These are phyloP conservation scores for Mnemiopsis leidyi DNA, from an alignment of 37 sponge, comb jelly and placozoan genomes.

Conservation along the genomic window DNA sequence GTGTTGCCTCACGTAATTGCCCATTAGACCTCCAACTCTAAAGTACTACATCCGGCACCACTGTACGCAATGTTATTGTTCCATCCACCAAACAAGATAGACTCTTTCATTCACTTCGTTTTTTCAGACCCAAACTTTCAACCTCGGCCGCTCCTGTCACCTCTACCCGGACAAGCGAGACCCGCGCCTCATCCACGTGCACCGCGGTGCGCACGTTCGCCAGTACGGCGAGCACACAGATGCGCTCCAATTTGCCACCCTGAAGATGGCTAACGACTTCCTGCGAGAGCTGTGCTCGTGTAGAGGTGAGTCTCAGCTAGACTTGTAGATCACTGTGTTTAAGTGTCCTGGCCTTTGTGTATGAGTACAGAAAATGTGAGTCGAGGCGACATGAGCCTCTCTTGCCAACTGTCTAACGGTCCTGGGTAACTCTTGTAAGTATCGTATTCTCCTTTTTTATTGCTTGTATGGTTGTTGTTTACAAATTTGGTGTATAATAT, in stretches of 20 bases:
- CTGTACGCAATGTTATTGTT: neutral
- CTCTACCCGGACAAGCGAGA: conserved; percentile 51
- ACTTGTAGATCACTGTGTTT: too few species aligned
- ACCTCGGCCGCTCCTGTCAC: conserved; percentile 9
- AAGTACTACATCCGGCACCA: neutral
- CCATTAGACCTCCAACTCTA: neutral
- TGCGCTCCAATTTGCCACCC: conserved; percentile 14
- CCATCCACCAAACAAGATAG: neutral
- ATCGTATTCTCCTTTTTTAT: too few species aligned
- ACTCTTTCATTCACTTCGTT: neutral
- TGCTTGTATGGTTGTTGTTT: too few species aligned
- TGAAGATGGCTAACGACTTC: conserved; percentile 39
- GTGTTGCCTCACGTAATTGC: neutral
- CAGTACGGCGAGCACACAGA: neutral
- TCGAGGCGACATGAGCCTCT: too few species aligned
- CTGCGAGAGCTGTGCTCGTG: conserved; percentile 1
- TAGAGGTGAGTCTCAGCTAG: neutral
- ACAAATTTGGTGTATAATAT: too few species aligned
- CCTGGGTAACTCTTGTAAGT: too few species aligned
- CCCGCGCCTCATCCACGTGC: conserved; percentile 31
- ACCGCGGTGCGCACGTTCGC: neutral
- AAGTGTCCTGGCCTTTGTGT: too few species aligned
- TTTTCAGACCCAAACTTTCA: neutral
- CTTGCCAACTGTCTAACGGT: neutral
- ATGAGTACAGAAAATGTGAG: too few species aligned